Evolutionary conservation across 2,888 invertebrate genomes (phyloP), one percentile per base, ranked within the genome.

Genomic region (Ceratothoa steindachneri): DNA sequence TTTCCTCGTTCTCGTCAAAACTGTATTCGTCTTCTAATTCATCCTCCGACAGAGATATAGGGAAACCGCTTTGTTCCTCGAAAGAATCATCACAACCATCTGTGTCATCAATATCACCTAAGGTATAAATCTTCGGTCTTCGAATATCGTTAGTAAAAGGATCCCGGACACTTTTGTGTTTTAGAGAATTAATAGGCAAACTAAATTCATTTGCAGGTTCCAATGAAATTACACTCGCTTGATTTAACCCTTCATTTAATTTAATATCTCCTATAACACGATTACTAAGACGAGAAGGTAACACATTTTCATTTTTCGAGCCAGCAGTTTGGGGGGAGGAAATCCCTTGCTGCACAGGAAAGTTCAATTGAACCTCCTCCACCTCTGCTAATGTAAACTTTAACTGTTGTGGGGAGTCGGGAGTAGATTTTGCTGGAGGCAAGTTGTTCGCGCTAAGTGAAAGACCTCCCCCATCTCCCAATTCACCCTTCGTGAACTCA

Each of bases 391-490:
- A 9, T 41, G 41, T 41, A 15, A 41, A 41, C 15, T 15, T 5
- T 41, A 41, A 41, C 41, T 41, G 41, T 60, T 15, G n/a, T 60
- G 27, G 19, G 60, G 60, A 22, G 12, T 22, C 60, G 60, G 60
- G 60, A 24, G 60, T 22, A 24, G 60, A 24, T 60, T 60, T 60
- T 60, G 60, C 60, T 24, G 2, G 60, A 60, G 60, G 60, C 60
- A 60, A 60, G 1, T 24, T 60, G 60, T 7, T 24, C n/a, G 22
- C 60, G 22, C 60, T 24, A 22, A 24, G 2, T 60, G 12, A 24
- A 24, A 24, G 24, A 12, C 22, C 27, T 60, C 2, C 24, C 2
- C 22, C 60, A n/a, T 24, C 60, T 24, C 1, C 3, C 22, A 15
- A 24, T 60, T 60, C 22, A 2, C 60, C 60, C 3, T 24, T 24